Percentiles rank a stretch among this genome's conserved stretches.
phyloP scores from a whole-genome alignment of 35 echinoderm and acorn worm species.

The Lytechinus pictus region DNA sequence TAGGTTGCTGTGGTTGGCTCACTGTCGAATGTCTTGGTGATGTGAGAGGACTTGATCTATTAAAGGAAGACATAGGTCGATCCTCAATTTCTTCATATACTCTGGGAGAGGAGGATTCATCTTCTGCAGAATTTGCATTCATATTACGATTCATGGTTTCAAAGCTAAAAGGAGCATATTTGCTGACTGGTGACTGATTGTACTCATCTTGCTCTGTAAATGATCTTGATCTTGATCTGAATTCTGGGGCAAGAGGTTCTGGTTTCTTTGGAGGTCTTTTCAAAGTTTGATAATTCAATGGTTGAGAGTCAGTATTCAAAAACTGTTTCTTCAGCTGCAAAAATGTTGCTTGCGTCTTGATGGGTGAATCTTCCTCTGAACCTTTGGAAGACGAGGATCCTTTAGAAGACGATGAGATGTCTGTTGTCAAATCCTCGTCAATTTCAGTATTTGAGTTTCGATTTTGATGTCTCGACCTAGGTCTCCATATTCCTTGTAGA shows the following conservation, averaged over 20 bases:
- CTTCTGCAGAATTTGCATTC: slow-evolving; percentile 48
- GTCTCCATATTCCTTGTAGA: slow-evolving; percentile 85
- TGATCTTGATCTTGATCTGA: slow-evolving; percentile 57
- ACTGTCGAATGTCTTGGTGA: neutral
- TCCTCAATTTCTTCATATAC: neutral
- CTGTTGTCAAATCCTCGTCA: slow-evolving; percentile 41
- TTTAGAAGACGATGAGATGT: neutral
- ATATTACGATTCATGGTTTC: slow-evolving; percentile 45
- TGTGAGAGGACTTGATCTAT: slow-evolving; percentile 20
- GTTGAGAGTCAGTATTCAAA: slow-evolving; percentile 69
- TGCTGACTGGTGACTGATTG: slow-evolving; percentile 89
- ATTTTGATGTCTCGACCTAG: slow-evolving; percentile 76
- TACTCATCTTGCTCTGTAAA: slow-evolving; percentile 92
- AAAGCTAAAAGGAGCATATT: slow-evolving; percentile 69
- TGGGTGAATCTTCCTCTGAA: slow-evolving; percentile 54
- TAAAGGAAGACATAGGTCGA: neutral
- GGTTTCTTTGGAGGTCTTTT: slow-evolving; percentile 80
- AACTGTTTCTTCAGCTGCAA: slow-evolving; percentile 90
- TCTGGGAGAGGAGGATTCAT: neutral
- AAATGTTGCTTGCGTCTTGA: slow-evolving; percentile 84
- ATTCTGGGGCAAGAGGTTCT: slow-evolving; percentile 67
- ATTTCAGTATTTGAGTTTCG: slow-evolving; percentile 28
- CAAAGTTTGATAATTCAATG: slow-evolving; percentile 66
- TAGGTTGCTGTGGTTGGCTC: neutral
- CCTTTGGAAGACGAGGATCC: neutral